phyloP scores from a whole-genome alignment of 2,113 vertebrate genomes.

The Philantomba maxwellii region DNA sequence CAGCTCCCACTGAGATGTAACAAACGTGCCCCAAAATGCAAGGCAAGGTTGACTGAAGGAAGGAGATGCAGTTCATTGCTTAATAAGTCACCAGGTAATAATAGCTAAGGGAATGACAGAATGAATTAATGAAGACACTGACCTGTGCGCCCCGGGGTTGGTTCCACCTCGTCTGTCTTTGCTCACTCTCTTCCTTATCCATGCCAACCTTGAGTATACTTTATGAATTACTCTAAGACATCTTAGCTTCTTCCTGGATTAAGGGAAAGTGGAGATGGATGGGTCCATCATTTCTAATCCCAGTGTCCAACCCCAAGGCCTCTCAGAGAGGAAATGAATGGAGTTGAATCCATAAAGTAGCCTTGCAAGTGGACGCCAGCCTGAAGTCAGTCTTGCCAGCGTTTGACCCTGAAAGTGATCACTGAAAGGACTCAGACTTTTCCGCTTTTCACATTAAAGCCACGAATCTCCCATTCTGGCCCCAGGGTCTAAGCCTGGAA shows the following conservation, averaged over 20 bases:
- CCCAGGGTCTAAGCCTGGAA: background rate
- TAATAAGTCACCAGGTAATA: background rate
- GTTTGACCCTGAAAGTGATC: fast-evolving
- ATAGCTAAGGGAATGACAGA: background rate
- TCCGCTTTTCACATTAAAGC: background rate
- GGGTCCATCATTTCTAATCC: background rate
- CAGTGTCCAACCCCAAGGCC: background rate
- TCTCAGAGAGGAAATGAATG: background rate
- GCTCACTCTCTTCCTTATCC: background rate
- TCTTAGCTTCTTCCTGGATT: background rate
- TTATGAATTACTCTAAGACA: background rate
- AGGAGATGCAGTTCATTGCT: background rate
- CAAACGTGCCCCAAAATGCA: background rate
- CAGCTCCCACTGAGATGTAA: background rate
- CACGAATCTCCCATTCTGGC: background rate
- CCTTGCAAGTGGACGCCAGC: background rate
- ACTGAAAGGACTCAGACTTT: background rate
- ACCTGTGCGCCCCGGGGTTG: background rate
- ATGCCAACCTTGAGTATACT: background rate
- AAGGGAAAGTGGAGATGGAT: background rate
- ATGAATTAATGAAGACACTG: too few species aligned
- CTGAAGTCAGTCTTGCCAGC: fast-evolving
- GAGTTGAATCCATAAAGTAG: background rate
- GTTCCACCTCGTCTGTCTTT: background rate
- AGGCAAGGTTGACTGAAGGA: background rate